Evolutionary conservation across 2,113 vertebrate genomes (phyloP), one percentile per base, ranked within the genome.

Genomic region (Indri indri): DNA sequence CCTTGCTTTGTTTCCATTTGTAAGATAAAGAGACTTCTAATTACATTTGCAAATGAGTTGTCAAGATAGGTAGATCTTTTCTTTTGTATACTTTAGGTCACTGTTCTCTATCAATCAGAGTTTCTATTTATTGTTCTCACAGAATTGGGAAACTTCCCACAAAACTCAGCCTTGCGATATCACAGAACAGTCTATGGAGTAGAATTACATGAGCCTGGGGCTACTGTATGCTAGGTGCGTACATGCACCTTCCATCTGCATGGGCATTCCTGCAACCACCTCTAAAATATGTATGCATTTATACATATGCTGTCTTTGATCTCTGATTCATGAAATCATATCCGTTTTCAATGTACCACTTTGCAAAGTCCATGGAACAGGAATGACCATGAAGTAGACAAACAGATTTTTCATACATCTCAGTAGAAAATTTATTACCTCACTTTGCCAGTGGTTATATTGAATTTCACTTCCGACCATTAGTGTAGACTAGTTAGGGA

Each of bases 1-100:
- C 54, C 50, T 17, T 84, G 18, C 13, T 22, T 47, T 85, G 23
- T 74, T 90, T 87, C 13, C 32, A 70, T 81, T 92, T 91, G 77
- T 91, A 88, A 92, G 32, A 59, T 81, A 90, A 91, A 82, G 42
- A 80, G 6, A 95, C 40, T 50, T 96, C 50, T 40, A 68, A 47
- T 86, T 91, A 79, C 13, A 50, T 61, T 94, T 93, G 59, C 20
- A 81, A 94, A 57, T 59, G 79, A 37, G 13, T 89, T 96, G 88
- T 91, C 83, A 87, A 74, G 14, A 71, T 32, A 61, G 12, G 5
- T 23, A 27, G 18, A 34, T 61, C 42, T 86, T 89, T 94, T 32
- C n/a, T 71, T 97, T 85, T 34, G 13, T 42, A 20, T 42, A 59
- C 27, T 7, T 68, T 47, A 45, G 27, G 37, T 42, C 73, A 84